Evolutionary conservation across 37 sponge, comb jelly and placozoan genomes (phyloP), one percentile per base, ranked within the genome.

Genomic region (Haliclona indistincta): DNA sequence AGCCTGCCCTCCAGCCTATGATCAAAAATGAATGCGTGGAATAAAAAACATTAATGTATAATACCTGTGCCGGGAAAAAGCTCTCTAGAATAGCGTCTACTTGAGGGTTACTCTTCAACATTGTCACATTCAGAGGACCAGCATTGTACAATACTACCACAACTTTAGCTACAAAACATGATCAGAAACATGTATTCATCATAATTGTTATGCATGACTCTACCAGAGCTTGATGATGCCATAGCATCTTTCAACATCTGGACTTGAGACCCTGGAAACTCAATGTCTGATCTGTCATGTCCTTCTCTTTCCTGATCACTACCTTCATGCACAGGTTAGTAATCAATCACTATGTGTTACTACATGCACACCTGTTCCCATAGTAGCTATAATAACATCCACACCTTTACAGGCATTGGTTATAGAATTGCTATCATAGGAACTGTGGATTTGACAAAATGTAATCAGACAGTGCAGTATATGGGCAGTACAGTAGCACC

Each of bases 61-160:
- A n/a, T 58, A 58, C 71, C 70, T 84, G 77, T 20, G 77, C 75
- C 44, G 82, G 88, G 54, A 60, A 81, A 70, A 68, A 80, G 63
- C 52, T 67, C 55, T 76, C 67, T 29, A 82, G 23, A 32, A 82
- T 88, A 19, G 76, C 66, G 34, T 22, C 42, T 36, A 88, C 84
- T 19, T 63, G 44, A 39, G 55, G 70, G 47, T 63, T 63, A 29
- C n/a, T 33, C 54, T 74, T 71, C n/a, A 83, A 83, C 83, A 77
- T 82, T 8, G 78, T 67, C 4, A 88, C 34, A 41, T 88, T 73
- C 17, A 88, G 67, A n/a, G 88, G 88, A 20, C 83, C 78, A 44
- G 83, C 88, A 65, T 64, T 77, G 49, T 68, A 88, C 30, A 88
- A 60, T 2, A 88, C 56, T 33, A 88, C 54, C 15, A 88, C 30